Percentiles rank a stretch among this genome's conserved stretches.
phyloP scores from a whole-genome alignment of 2,113 vertebrate genomes.

The Eurypyga helias region DNA sequence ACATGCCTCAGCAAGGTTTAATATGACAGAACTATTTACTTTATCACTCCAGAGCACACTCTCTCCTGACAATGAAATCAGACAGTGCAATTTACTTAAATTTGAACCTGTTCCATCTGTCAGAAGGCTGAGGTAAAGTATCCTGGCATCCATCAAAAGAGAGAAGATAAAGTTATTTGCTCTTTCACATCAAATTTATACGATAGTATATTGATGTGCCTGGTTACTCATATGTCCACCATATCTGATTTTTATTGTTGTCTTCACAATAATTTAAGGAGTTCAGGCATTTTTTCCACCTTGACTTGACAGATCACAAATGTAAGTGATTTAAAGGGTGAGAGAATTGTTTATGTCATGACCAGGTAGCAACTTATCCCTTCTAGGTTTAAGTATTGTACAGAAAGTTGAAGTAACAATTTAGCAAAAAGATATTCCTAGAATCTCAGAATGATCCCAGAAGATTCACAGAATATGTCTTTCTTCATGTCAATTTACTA shows the following conservation, averaged over 20 bases:
- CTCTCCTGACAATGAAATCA: conserved; percentile 68
- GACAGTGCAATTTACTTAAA: conserved; percentile 57
- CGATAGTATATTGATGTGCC: conserved; percentile 27
- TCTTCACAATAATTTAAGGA: conserved; percentile 39
- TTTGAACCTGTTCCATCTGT: conserved; percentile 51
- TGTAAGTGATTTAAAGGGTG: background rate
- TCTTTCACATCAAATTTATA: conserved; percentile 73
- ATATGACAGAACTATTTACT: conserved; percentile 79
- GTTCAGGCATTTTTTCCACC: background rate
- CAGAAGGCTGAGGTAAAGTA: conserved; percentile 74
- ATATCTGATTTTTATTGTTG: conserved; percentile 49
- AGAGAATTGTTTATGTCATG: background rate
- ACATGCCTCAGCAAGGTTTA: conserved; percentile 46
- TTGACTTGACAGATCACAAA: conserved; percentile 41
- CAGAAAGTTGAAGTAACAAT: background rate
- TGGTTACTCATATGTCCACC: background rate
- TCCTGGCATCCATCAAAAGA: conserved; percentile 62
- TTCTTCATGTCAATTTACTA: background rate
- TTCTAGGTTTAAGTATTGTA: background rate
- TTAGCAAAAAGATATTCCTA: background rate
- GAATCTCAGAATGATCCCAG: background rate
- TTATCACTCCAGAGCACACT: conserved; percentile 18
- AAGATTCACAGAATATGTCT: background rate
- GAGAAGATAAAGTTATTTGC: conserved; percentile 52
- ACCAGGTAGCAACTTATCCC: background rate